Conservation (phyloP, 1,140 invertebrate species). For the roundworm (Caenorhabditis elegans) region WBcel235 BX284606.5:14971501-14972000, state of each 20-base stretch:
- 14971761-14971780: slow-evolving; percentile 79
- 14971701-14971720: slow-evolving; percentile 89
- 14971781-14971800: slow-evolving; percentile 92
- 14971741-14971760: slow-evolving; percentile 92
- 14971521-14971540: too few relatives aligned
- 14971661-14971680: too few relatives aligned
- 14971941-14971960: slow-evolving; percentile 35
- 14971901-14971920: slow-evolving; percentile 82
- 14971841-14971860: slow-evolving; percentile 38
- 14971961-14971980: background rate
- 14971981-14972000: slow-evolving; percentile 20
- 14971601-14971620: too few relatives aligned
- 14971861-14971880: slow-evolving; percentile 93
- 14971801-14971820: slow-evolving; percentile 85
- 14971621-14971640: too few relatives aligned
- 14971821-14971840: background rate
- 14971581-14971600: too few relatives aligned
- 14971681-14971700: slow-evolving; percentile 80
- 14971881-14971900: slow-evolving; percentile 89
- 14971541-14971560: too few relatives aligned
- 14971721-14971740: slow-evolving; percentile 82
- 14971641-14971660: too few relatives aligned
- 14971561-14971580: too few relatives aligned
- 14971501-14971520: too few relatives aligned
- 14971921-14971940: slow-evolving; percentile 48